phyloP scores from a whole-genome alignment of 2,113 vertebrate genomes.

The Corythoichthys intestinalis region DNA sequence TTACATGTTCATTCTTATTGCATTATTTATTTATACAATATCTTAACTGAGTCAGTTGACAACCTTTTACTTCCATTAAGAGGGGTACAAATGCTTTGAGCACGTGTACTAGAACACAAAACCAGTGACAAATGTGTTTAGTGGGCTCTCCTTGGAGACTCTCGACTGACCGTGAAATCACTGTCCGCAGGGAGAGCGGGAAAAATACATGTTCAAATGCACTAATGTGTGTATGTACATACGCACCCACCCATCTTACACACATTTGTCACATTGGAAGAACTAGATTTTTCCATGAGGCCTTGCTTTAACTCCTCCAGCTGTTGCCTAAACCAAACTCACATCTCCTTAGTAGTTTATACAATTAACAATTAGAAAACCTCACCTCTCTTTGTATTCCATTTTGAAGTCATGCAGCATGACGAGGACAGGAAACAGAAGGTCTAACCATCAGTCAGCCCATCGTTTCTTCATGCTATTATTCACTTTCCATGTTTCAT shows the following conservation, averaged over 20 bases:
- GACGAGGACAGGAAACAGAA: conserved; percentile 11
- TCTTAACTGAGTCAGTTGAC: too few relatives aligned
- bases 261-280: conserved; percentile 54
- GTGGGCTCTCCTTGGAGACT: too few relatives aligned
- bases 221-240: too few relatives aligned
- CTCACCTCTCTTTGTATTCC: conserved; percentile 60
- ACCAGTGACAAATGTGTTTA: too few relatives aligned
- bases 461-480: background rate
- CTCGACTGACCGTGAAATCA: background rate
- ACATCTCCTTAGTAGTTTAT: background rate
- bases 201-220: background rate
- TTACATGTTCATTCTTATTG: too few relatives aligned
- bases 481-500: conserved; percentile 6
- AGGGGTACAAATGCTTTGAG: too few relatives aligned
- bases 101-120: conserved; percentile 9
- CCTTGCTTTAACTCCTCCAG: conserved; percentile 39
- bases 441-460: conserved; percentile 26
- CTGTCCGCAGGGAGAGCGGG: background rate
- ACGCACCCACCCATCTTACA: conserved; percentile 39
- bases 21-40: too few relatives aligned
- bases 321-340: background rate
- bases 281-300: conserved; percentile 40
- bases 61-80: too few relatives aligned
- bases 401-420: conserved; percentile 2
- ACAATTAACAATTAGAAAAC: background rate